Conservation (phyloP, 2,113 vertebrate species). For the Petromus typicus region DNA sequence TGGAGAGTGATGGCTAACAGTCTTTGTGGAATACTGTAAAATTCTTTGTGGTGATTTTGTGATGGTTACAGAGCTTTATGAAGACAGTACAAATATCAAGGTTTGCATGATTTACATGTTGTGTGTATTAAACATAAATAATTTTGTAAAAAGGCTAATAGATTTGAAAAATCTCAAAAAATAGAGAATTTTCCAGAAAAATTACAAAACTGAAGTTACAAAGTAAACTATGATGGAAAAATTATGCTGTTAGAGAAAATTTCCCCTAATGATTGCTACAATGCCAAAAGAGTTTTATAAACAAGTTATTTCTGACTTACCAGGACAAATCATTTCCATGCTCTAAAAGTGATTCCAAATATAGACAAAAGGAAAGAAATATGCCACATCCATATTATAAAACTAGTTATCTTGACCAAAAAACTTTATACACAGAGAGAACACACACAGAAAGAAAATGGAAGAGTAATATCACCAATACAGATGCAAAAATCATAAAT, state of each 20-base stretch:
- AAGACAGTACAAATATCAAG: not conserved
- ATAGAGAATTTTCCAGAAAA: slow-evolving; percentile 35
- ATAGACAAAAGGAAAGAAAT: slow-evolving; percentile 19
- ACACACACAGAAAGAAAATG: slow-evolving; percentile 6
- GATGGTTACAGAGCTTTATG: not conserved
- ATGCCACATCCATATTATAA: not conserved
- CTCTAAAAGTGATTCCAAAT: not conserved
- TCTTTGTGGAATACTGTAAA: not conserved
- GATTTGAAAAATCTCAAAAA: slow-evolving; percentile 53
- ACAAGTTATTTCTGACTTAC: slow-evolving; percentile 38
- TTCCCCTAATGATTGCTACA: slow-evolving; percentile 17
- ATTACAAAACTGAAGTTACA: slow-evolving; percentile 35
- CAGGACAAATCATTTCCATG: not conserved
- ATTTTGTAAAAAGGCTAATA: slow-evolving; percentile 5
- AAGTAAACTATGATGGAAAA: slow-evolving; percentile 41
- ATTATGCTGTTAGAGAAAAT: slow-evolving; percentile 3
- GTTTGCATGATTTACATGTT: not conserved
- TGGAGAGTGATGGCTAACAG: not conserved
- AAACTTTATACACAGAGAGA: slow-evolving; percentile 13
- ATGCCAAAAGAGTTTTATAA: not conserved
- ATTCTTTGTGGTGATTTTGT: not conserved
- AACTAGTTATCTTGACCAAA: slow-evolving; percentile 4
- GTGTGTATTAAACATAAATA: not conserved
- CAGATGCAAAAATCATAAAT: slow-evolving; percentile 46
- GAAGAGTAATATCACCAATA: not conserved